Base-by-base conservation (phyloP, 2,888 invertebrate species). In the Gandaritis pyraliata region DNA sequence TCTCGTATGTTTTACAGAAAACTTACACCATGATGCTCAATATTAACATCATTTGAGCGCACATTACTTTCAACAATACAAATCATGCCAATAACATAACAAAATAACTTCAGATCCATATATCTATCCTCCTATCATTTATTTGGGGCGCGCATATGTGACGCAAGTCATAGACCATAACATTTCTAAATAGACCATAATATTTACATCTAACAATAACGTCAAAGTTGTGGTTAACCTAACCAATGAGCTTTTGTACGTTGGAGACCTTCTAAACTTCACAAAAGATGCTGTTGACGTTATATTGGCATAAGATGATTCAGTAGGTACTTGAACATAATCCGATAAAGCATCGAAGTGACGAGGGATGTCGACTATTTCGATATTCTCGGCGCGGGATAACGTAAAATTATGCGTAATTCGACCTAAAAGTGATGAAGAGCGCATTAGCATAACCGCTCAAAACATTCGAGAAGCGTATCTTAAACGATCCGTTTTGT, bases 341-440 rank as follows among this genome's bases (percentile, higher is more conserved):
- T 67, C 62, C 51, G 64, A 59, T 67, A 57, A 48, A 54, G 56
- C 66, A 58, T 63, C 56, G 53, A 58, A 65, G 64, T 66, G 58
- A 52, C 65, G 63, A 61, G 62, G 59, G 60, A 61, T 61, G 47
- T 48, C 58, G 47, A 12, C 58, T 33, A 64, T 66, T 57, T 63
- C 58, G 61, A 61, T 68, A 65, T 51, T 65, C 57, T 65, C 56
- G 29, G 12, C 36, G 12, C 41, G 55, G 54, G 63, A 65, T 64
- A 65, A 56, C 51, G 56, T 54, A 61, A 65, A 68, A 69, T 67
- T 68, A 70, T 71, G 69, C 71, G 56, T 66, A 70, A 65, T 69
- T 68, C 64, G 71, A 69, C 67, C 67, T 64, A 65, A 65, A 68
- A 64, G 65, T 67, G 61, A 66, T 66, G 67, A 67, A 66, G 61